A percentile compares a stretch with the other conserved stretches of the same genome.
These are phyloP conservation scores for Hybos culiciformis DNA, from an alignment of 2,888 invertebrate species.

Conservation along the genomic window DNA sequence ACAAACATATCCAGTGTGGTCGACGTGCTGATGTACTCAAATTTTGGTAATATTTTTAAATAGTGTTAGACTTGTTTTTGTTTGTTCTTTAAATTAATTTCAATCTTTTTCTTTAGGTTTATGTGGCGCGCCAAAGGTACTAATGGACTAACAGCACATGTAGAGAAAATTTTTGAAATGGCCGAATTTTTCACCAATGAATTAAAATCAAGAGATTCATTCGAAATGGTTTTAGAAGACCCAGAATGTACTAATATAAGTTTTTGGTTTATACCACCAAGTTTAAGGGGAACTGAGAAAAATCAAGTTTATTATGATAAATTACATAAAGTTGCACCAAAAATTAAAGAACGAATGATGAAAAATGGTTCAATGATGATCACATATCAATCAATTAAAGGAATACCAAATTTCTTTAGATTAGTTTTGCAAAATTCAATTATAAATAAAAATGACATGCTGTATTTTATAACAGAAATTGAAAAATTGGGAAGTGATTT, in stretches of 20 bases:
- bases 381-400: slow-evolving; percentile 81
- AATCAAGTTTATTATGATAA: slow-evolving; percentile 46
- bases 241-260: slow-evolving; percentile 92
- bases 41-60: too few species aligned
- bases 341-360: slow-evolving; percentile 91
- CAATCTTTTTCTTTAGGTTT: too few species aligned
- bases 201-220: slow-evolving; percentile 54
- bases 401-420: slow-evolving; percentile 86
- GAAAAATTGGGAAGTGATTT: slow-evolving; percentile 67
- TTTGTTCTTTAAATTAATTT: too few species aligned
- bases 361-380: slow-evolving; percentile 90
- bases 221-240: slow-evolving; percentile 54
- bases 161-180: slow-evolving; percentile 64
- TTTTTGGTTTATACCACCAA: slow-evolving; percentile 90
- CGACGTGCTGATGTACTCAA: slow-evolving; percentile 90
- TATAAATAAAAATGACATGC: slow-evolving; percentile 68
- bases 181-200: slow-evolving; percentile 55
- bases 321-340: slow-evolving; percentile 73
- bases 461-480: slow-evolving; percentile 76
- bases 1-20: slow-evolving; percentile 93
- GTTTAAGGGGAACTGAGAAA: slow-evolving; percentile 37
- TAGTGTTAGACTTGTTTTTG: too few species aligned
- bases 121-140: slow-evolving; percentile 96
- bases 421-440: slow-evolving; percentile 87
- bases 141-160: slow-evolving; percentile 59